These are phyloP conservation scores for Helicoverpa assulta DNA, from an alignment of 2,888 invertebrate genomes.

Conservation along the genomic window DNA sequence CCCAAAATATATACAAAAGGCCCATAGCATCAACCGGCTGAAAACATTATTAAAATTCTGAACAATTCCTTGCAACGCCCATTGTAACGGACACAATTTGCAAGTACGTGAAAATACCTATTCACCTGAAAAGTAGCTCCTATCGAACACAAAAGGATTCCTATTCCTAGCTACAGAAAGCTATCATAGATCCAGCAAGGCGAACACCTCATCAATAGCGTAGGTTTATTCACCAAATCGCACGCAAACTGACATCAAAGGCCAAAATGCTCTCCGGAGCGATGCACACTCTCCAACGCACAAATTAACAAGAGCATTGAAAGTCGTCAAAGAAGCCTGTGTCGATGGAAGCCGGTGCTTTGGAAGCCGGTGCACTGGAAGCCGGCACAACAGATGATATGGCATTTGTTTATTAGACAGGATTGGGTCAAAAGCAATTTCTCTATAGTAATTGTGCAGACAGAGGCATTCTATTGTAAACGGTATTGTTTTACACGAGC, in stretches of 20 bases:
- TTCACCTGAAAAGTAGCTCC: not conserved
- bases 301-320: constrained; percentile 22
- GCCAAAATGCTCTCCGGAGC: constrained; percentile 12
- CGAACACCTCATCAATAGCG: constrained; percentile 3
- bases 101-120: not conserved
- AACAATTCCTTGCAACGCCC: not conserved
- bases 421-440: constrained; percentile 77
- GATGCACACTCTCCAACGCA: constrained; percentile 4
- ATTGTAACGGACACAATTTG: not conserved
- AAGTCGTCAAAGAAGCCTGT: constrained; percentile 42
- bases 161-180: not conserved
- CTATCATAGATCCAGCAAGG: constrained; percentile 3
- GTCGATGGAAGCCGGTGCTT: not conserved
- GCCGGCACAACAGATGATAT: constrained; percentile 40
- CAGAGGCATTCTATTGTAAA: constrained; percentile 77
- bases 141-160: constrained; percentile 1
- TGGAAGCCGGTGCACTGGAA: constrained; percentile 21
- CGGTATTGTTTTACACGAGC: constrained; percentile 83
- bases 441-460: constrained; percentile 80
- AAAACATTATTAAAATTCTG: too few relatives aligned
- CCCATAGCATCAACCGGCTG: not conserved
- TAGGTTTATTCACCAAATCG: not conserved
- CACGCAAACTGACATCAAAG: constrained; percentile 32
- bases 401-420: constrained; percentile 66
- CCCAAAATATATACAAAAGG: too few relatives aligned